phyloP scores from a whole-genome alignment of 2,888 invertebrate species.

The Pristionchus exspectatus region DNA sequence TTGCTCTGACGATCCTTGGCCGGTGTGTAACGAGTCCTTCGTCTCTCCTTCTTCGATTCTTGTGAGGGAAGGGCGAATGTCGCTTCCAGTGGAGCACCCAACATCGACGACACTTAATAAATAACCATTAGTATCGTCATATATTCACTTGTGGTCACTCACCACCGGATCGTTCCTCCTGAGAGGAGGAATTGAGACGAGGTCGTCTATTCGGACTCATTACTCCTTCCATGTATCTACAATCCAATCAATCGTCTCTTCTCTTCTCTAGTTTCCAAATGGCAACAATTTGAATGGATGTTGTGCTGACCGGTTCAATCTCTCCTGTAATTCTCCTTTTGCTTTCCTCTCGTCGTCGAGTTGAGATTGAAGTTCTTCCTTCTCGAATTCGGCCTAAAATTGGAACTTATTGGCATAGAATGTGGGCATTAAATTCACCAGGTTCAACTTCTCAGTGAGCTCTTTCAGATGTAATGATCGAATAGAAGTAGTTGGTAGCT shows the following conservation, averaged over 20 bases:
- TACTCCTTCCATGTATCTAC: neutral
- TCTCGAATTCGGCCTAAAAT: slow-evolving; percentile 33
- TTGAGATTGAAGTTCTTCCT: neutral
- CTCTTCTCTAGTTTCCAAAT: too few relatives aligned
- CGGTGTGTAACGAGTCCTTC: neutral
- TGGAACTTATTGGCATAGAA: neutral
- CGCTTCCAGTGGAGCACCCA: neutral
- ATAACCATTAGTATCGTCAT: too few relatives aligned
- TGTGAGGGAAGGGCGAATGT: neutral
- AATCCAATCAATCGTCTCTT: neutral
- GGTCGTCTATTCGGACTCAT: slow-evolving; percentile 1
- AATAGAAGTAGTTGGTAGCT: neutral
- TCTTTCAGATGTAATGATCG: neutral
- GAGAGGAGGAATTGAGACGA: neutral
- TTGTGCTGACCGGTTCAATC: neutral
- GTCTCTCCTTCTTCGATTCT: neutral
- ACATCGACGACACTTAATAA: neutral
- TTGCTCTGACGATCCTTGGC: neutral
- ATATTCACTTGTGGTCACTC: neutral
- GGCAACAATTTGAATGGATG: neutral
- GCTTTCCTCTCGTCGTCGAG: slow-evolving; percentile 6
- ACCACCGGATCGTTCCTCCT: neutral
- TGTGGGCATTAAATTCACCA: neutral
- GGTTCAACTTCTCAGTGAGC: neutral
- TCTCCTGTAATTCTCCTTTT: slow-evolving; percentile 36